Evolutionary conservation across 1,140 invertebrate species (phyloP), one percentile per base, ranked within the genome.

Genomic region (Pseudomyrmex cubaensis): DNA sequence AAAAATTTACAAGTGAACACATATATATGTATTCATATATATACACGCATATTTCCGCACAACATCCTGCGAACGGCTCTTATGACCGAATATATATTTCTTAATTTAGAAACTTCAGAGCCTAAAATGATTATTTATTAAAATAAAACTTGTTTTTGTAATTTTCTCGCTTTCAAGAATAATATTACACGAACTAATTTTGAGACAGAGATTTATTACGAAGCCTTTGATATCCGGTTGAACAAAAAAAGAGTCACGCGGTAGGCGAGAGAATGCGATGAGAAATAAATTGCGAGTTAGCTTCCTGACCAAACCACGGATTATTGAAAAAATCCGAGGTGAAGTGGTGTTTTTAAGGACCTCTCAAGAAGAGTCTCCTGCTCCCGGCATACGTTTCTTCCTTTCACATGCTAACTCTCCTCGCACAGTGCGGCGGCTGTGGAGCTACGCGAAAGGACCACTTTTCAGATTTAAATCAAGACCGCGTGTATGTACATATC

Each of bases 401-500:
- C 62, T 88, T 88, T 88, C 86, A 74, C 86, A 85, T 83, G 83
- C 76, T 88, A 87, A 88, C 59, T 85, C 61, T 74, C 48, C 66
- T 76, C 64, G 57, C 35, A 70, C 56, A 67, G 82, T 73, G 35
- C 59, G 22, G 76, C 48, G 22, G 76, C 48, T 72, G 50, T 72
- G 50, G 61, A 44, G 50, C 20, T 63, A 73, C 66, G 35, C 35
- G 72, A 20, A 85, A 88, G 76, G 59, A 82, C 54, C 56, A 88
- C 86, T 85, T 88, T 88, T 88, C 87, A 88, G 76, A 88, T 88
- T 88, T 87, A 87, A 88, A 88, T 88, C 83, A 84, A 72, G 82
- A 85, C 83, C 67, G 57, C 44, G 61, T 63, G 78, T 35, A 57
- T n/a, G 69, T 66, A 84, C 80, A 64, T 76, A 75, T 63, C 63